Evolutionary conservation across 2,113 vertebrate species (phyloP).

Genomic region (Triplophysa tibetana): DNA sequence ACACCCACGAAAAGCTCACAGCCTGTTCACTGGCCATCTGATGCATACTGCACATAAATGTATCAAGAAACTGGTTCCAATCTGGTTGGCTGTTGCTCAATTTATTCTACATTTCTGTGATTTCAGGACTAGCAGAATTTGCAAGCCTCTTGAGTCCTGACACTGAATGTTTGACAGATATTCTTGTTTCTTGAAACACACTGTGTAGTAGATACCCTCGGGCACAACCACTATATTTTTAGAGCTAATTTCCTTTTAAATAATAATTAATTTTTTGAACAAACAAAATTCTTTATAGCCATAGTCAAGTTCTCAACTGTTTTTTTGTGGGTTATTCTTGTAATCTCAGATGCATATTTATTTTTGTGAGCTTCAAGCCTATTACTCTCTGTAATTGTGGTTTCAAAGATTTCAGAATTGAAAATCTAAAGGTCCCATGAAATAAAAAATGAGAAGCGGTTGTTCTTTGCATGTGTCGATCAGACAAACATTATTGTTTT

Average conservation of each 20-base stretch:
- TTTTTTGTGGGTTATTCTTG: neutral
- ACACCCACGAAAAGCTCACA: slow-evolving; percentile 20
- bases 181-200: neutral
- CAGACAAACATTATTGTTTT: too few relatives aligned
- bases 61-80: slow-evolving; percentile 2
- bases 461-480: too few relatives aligned
- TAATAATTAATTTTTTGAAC: neutral
- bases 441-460: too few relatives aligned
- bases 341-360: neutral
- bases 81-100: neutral
- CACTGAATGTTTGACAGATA: neutral
- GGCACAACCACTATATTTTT: neutral
- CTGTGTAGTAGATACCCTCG: neutral
- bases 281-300: neutral
- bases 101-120: neutral
- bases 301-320: neutral
- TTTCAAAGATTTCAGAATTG: neutral
- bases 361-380: neutral
- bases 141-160: neutral
- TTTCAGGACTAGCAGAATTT: neutral
- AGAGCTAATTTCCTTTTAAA: neutral
- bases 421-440: too few relatives aligned
- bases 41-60: slow-evolving; percentile 9
- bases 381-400: neutral
- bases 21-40: slow-evolving; percentile 21